Conservation (phyloP, 2,797 vertebrate genomes). For the Ciconia nigra region DNA sequence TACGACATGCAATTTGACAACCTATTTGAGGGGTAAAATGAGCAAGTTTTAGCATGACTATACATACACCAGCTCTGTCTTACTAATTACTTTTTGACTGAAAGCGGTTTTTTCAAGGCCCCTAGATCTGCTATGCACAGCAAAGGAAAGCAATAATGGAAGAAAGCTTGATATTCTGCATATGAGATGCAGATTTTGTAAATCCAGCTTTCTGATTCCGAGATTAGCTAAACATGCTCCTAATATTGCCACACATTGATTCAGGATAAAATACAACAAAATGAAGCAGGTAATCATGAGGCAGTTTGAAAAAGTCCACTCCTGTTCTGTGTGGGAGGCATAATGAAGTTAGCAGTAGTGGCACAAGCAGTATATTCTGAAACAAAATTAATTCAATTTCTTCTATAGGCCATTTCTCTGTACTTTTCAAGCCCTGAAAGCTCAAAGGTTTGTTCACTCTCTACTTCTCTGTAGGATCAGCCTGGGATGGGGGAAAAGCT, state of each 20-base stretch:
- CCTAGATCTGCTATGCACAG: neutral
- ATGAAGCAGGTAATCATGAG: neutral
- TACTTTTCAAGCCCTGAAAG: neutral
- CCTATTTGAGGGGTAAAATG: neutral
- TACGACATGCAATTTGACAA: neutral
- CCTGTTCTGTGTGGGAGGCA: neutral
- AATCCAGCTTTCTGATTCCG: neutral
- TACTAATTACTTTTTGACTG: constrained; percentile 9
- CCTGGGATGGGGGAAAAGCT: neutral
- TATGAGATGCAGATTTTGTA: neutral
- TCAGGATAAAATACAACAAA: neutral
- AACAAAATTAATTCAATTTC: neutral
- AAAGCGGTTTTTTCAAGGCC: neutral
- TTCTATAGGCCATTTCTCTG: neutral
- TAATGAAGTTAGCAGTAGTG: neutral
- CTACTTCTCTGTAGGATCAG: neutral
- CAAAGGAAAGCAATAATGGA: neutral
- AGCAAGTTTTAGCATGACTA: neutral
- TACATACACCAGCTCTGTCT: neutral
- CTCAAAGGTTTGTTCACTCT: neutral
- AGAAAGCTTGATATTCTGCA: neutral
- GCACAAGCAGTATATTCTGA: neutral
- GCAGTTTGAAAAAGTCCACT: neutral
- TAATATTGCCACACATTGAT: neutral
- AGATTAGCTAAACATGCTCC: neutral